These are phyloP conservation scores for Silurus aristotelis DNA, from an alignment of 2,797 vertebrate species.

Conservation along the genomic window DNA sequence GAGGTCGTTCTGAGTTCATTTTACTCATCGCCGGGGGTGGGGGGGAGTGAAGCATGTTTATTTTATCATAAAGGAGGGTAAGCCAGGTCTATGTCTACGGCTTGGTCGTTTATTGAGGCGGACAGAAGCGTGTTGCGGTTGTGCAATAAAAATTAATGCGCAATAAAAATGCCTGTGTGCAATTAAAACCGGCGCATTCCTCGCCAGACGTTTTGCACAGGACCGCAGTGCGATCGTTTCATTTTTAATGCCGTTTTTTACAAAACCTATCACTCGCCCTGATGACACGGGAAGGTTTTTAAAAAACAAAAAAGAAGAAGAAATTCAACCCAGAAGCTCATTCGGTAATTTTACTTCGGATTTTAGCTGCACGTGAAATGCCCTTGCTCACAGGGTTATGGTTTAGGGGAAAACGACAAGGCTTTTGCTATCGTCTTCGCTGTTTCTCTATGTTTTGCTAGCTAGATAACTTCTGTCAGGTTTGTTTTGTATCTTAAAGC, in stretches of 20 bases:
- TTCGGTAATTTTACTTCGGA: conserved; percentile 3
- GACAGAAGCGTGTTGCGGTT: background rate
- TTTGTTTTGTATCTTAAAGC: background rate
- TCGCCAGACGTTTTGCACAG: conserved; percentile 1
- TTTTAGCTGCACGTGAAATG: conserved; percentile 13
- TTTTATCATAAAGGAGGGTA: background rate
- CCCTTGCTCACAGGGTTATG: conserved; percentile 19
- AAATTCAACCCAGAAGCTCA: conserved; percentile 5
- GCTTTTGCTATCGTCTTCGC: too few species aligned
- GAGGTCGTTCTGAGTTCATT: background rate
- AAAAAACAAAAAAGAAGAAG: too few species aligned
- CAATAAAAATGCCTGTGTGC: conserved; percentile 15
- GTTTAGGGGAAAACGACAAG: background rate
- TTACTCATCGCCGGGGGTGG: background rate
- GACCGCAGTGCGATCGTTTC: background rate
- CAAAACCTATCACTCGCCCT: conserved; percentile 6
- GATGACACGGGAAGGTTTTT: too few species aligned
- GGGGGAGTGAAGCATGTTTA: background rate
- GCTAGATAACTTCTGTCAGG: background rate
- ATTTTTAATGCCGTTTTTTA: conserved; percentile 4
- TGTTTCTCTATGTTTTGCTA: background rate
- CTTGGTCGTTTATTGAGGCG: background rate
- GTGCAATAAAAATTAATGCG: conserved; percentile 20
- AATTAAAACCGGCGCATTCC: conserved; percentile 21
- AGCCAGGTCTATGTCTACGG: background rate